phyloP scores from a whole-genome alignment of 1,140 invertebrate species.

The Drosophila seguyi region DNA sequence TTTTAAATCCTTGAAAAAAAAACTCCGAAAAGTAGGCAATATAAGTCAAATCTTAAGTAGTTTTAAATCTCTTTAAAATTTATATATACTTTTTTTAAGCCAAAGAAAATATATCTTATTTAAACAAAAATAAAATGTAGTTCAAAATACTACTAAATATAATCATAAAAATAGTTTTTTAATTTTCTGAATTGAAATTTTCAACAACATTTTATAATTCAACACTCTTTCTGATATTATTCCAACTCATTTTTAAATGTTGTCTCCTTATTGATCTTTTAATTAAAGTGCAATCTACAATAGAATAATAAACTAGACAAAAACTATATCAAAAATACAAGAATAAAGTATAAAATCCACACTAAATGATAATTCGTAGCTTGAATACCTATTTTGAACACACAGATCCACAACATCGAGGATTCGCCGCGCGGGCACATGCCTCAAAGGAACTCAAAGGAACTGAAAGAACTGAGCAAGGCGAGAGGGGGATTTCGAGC shows the following conservation, averaged over 20 bases:
- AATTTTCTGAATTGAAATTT: not conserved
- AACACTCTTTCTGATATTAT: not conserved
- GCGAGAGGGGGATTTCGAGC: slow-evolving; percentile 51
- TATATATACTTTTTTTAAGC: too few relatives aligned
- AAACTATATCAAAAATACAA: not conserved
- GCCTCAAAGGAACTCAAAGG: slow-evolving; percentile 70
- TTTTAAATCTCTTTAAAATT: not conserved
- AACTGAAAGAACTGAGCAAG: slow-evolving; percentile 72
- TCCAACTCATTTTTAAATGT: not conserved
- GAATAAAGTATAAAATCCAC: not conserved
- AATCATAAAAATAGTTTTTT: not conserved
- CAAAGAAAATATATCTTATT: not conserved
- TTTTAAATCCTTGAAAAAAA: not conserved
- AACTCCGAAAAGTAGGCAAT: not conserved
- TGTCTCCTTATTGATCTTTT: too few relatives aligned
- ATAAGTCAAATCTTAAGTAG: not conserved
- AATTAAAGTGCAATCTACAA: not conserved
- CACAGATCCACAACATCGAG: slow-evolving; percentile 85
- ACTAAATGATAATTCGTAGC: slow-evolving; percentile 35
- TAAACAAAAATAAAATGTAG: not conserved
- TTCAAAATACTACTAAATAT: not conserved
- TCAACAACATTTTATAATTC: not conserved
- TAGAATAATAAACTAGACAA: not conserved
- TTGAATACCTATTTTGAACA: slow-evolving; percentile 70
- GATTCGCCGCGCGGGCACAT: slow-evolving; percentile 73